Base-by-base conservation (phyloP, 2,888 invertebrate genomes). In the Aphodius granarius region DNA sequence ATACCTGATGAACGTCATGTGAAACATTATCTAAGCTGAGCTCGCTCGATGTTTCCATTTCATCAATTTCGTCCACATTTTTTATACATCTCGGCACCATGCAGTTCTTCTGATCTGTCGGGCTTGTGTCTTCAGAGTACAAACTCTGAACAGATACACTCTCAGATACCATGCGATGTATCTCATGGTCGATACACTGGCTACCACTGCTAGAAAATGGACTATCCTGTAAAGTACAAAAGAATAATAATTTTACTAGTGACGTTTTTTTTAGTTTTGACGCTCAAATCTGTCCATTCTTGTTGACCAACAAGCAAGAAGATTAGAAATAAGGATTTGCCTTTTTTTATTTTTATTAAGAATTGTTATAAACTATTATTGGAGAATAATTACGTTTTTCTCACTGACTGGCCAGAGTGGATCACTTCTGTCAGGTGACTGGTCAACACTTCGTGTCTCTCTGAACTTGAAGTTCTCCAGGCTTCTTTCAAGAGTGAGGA, bases 401-500 rank as follows among this genome's bases (percentile, higher is more conserved):
- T 68, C 68, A 20, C n/a, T 68, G 16, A 68, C 68, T 13, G 68
- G 68, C 13, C 20, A 68, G 16, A 68, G 43, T 9, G 43, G 68
- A 68, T 68, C 68, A 20, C 20, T 21, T 13, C 22, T 68, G 20
- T 68, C 68, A 21, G 20, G 68, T 2, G 21, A 22, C 20, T 20
- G 20, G 20, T 19, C 22, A 68, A 21, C 21, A 1, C 68, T 22
- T 2, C 43, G n/a, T 0, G 63, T 21, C 9, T 76, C 74, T 63
- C 70, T 72, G n/a, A 78, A 70, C 64, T 81, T 83, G 22, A 84
- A 82, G 72, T 81, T 83, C 78, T 85, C 83, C 22, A 85, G 77
- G 75, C 83, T 84, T 75, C 81, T 82, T 72, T 86, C 86, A 62
- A 86, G 73, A 66, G 83, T 83, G 16, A 82, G 78, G 5, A 86